Evolutionary conservation across 2,797 vertebrate genomes (phyloP).

Genomic region (Phalanger gymnotis): DNA sequence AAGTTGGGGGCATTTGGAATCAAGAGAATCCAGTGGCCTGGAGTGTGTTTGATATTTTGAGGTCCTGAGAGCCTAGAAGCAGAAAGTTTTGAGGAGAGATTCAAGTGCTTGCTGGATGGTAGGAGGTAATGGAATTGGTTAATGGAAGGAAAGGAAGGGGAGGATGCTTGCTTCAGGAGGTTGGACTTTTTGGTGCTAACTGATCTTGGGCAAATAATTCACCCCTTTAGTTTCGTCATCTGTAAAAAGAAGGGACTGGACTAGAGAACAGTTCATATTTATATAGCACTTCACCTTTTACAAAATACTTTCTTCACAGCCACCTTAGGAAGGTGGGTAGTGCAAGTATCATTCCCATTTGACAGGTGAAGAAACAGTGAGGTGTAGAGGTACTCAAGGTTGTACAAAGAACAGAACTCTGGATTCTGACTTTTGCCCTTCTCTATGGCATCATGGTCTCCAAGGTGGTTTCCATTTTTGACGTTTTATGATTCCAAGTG

Average conservation of each 20-base stretch:
- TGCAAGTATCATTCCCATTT: not conserved
- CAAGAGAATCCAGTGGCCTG: not conserved
- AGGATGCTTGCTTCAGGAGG: not conserved
- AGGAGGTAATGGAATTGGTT: not conserved
- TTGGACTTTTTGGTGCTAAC: not conserved
- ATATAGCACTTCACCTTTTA: not conserved
- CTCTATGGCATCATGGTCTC: not conserved
- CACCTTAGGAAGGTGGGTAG: not conserved
- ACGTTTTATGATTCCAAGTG: not conserved
- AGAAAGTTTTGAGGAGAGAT: constrained; percentile 11
- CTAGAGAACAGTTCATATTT: not conserved
- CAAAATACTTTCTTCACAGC: not conserved
- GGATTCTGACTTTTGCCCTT: not conserved
- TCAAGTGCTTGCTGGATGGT: not conserved
- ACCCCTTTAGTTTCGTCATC: not conserved
- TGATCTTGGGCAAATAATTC: not conserved
- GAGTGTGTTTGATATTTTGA: not conserved
- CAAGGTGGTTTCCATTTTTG: not conserved
- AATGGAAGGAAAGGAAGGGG: not conserved
- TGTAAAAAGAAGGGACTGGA: not conserved
- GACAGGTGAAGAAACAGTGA: not conserved
- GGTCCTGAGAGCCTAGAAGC: constrained; percentile 16
- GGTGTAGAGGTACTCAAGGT: not conserved
- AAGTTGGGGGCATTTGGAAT: constrained; percentile 27
- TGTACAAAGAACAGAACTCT: not conserved